Conservation (phyloP, 2,113 vertebrate species). For the Oncorhynchus nerka region DNA sequence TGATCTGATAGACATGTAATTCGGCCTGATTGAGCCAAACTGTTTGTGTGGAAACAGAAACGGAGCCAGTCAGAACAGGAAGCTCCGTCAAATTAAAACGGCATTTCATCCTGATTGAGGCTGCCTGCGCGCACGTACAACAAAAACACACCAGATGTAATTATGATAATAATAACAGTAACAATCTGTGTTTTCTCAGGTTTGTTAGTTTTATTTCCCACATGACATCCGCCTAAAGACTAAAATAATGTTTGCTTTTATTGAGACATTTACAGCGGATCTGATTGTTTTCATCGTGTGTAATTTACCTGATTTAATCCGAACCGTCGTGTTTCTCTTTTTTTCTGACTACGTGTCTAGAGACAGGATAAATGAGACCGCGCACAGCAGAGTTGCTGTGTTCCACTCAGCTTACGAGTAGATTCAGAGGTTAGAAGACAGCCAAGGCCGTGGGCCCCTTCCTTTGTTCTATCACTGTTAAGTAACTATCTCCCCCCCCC, state of each 20-base stretch:
- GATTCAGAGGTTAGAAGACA: background rate
- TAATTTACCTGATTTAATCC: constrained; percentile 56
- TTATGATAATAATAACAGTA: constrained; percentile 68
- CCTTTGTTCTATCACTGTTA: background rate
- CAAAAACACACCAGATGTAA: constrained; percentile 58
- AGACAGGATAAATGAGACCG: constrained; percentile 9
- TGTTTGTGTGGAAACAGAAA: constrained; percentile 59
- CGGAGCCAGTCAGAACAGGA: constrained; percentile 72
- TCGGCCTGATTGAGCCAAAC: constrained; percentile 74
- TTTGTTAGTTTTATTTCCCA: constrained; percentile 55
- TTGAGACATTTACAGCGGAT: constrained; percentile 53
- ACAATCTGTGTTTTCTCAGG: constrained; percentile 69
- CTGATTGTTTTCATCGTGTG: constrained; percentile 59
- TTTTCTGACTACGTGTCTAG: constrained; percentile 17
- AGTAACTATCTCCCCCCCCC: background rate
- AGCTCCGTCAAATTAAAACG: constrained; percentile 71
- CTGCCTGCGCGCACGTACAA: constrained; percentile 35
- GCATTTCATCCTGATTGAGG: constrained; percentile 69
- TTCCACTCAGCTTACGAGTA: background rate
- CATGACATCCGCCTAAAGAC: constrained; percentile 61
- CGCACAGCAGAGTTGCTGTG: background rate
- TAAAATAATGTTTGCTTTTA: constrained; percentile 50
- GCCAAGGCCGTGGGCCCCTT: too few relatives aligned
- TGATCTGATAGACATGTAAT: constrained; percentile 78
- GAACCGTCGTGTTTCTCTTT: constrained; percentile 36